phyloP scores from a whole-genome alignment of 2,113 vertebrate species.

The Gymnarchus niloticus region DNA sequence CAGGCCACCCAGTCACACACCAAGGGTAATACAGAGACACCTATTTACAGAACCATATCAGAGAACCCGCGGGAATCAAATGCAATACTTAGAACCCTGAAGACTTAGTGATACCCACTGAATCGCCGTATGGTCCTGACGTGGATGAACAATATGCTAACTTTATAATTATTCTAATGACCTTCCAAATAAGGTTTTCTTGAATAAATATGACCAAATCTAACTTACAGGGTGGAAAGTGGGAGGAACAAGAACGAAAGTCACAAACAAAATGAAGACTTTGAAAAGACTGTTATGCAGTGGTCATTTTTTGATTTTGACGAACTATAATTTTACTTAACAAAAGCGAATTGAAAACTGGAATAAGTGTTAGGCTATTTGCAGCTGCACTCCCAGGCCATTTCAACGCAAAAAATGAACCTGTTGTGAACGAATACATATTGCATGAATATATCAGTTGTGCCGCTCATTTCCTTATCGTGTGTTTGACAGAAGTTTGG shows the following conservation, averaged over 20 bases:
- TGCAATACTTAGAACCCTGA: neutral
- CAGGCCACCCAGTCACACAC: neutral
- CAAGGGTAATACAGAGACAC: slow-evolving; percentile 4
- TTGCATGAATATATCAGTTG: neutral
- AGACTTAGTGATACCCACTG: neutral
- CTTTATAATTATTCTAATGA: too few species aligned
- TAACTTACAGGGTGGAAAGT: neutral
- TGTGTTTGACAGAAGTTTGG: neutral
- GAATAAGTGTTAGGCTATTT: neutral
- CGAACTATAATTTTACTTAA: neutral
- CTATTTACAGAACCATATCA: neutral
- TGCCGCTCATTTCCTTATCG: neutral
- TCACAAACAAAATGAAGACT: neutral
- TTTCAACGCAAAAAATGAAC: too few species aligned
- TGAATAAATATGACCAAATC: neutral
- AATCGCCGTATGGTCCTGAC: neutral
- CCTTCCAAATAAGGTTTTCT: too few species aligned
- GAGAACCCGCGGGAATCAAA: neutral
- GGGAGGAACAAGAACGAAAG: neutral
- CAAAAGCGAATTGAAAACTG: neutral
- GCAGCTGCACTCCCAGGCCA: neutral
- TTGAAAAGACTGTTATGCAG: neutral
- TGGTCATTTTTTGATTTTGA: neutral
- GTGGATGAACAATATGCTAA: neutral
- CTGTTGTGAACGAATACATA: neutral